Evolutionary conservation across 2,797 vertebrate species (phyloP).

Genomic region (Acridotheres tristis): DNA sequence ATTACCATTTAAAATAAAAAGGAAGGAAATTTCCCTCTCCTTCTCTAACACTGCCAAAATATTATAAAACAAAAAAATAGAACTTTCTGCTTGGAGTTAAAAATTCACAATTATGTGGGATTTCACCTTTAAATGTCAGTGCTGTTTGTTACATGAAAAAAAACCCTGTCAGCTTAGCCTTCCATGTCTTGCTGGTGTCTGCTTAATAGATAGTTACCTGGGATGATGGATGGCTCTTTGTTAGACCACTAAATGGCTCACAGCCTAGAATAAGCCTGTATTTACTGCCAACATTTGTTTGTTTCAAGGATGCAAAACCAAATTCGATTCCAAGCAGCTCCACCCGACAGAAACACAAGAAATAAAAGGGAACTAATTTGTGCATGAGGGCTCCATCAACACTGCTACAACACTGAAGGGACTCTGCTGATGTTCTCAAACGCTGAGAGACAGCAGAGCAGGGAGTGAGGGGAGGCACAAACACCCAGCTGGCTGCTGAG

Average conservation of each 20-base stretch:
- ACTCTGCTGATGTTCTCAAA: slow-evolving; percentile 15
- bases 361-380: slow-evolving; percentile 61
- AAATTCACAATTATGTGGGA: slow-evolving; percentile 50
- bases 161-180: slow-evolving; percentile 64
- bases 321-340: slow-evolving; percentile 22
- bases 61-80: not conserved
- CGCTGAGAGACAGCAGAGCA: not conserved
- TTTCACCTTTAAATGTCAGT: slow-evolving; percentile 36
- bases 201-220: slow-evolving; percentile 71
- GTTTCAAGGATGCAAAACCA: slow-evolving; percentile 61
- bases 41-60: not conserved
- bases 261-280: slow-evolving; percentile 38
- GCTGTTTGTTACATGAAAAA: slow-evolving; percentile 61
- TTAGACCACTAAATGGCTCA: slow-evolving; percentile 54
- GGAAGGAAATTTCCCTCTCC: not conserved
- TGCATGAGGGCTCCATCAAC: slow-evolving; percentile 42
- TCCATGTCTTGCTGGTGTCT: slow-evolving; percentile 71
- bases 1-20: slow-evolving; percentile 12
- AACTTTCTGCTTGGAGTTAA: slow-evolving; percentile 50
- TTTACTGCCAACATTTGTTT: slow-evolving; percentile 46
- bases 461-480: slow-evolving; percentile 15
- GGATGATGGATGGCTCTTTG: slow-evolving; percentile 54
- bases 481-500: not conserved
- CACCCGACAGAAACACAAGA: slow-evolving; percentile 27
- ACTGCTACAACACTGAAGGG: not conserved